Percentiles rank a stretch among this genome's conserved stretches.
phyloP scores from a whole-genome alignment of 23 tunicate genomes.

The Ciona savignyi region DNA sequence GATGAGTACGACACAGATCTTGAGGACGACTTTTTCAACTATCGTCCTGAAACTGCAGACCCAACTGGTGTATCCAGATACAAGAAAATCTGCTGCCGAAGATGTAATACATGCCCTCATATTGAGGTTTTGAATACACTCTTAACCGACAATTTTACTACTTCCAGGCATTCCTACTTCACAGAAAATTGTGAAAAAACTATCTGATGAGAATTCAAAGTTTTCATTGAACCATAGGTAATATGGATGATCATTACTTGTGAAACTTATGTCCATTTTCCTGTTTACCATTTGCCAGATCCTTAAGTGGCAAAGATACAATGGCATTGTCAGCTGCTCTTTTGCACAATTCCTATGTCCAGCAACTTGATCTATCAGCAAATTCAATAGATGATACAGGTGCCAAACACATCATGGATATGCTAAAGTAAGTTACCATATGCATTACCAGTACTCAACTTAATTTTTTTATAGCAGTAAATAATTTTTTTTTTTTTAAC shows the following conservation, averaged over 20 bases:
- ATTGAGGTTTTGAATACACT: neutral
- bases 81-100: constrained; percentile 20
- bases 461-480: too few relatives aligned
- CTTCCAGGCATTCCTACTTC: constrained; percentile 41
- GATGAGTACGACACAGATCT: constrained; percentile 90
- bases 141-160: neutral
- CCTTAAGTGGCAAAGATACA: constrained; percentile 38
- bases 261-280: neutral
- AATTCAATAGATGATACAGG: constrained; percentile 48
- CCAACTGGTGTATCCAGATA: constrained; percentile 46
- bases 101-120: constrained; percentile 14
- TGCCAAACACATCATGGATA: constrained; percentile 27
- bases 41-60: constrained; percentile 15
- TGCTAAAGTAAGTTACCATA: constrained; percentile 31
- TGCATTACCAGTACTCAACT: too few relatives aligned
- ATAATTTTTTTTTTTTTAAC: too few relatives aligned
- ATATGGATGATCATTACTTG: neutral
- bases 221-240: constrained; percentile 69
- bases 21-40: constrained; percentile 46
- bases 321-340: constrained; percentile 53
- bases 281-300: constrained; percentile 23
- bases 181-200: constrained; percentile 32
- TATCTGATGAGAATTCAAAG: constrained; percentile 12
- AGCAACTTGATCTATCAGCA: constrained; percentile 37
- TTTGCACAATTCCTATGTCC: constrained; percentile 29